These are phyloP conservation scores for Acromyrmex echinatior DNA, from an alignment of 1,140 invertebrate species.

Conservation along the genomic window DNA sequence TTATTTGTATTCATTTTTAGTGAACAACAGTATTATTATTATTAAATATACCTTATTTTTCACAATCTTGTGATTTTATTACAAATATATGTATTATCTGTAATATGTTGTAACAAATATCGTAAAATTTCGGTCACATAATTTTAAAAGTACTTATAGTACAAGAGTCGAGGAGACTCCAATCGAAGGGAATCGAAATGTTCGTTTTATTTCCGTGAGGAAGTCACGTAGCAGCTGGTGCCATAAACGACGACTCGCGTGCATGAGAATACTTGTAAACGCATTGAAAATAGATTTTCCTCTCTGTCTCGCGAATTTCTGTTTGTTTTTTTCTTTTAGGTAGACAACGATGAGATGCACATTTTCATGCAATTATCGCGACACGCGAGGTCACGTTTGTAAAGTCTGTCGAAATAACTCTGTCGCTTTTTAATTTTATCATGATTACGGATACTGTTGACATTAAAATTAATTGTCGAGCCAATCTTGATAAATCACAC, in stretches of 20 bases:
- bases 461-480: background rate
- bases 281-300: constrained; percentile 16
- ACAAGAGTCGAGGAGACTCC: background rate
- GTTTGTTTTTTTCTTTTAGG: background rate
- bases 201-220: constrained; percentile 62
- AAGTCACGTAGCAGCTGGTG: constrained; percentile 67
- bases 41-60: background rate
- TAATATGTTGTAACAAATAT: background rate
- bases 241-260: constrained; percentile 24
- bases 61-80: background rate
- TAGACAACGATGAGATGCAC: background rate
- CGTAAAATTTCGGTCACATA: background rate
- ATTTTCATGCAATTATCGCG: constrained; percentile 34
- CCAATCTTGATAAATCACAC: background rate
- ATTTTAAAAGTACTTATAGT: background rate
- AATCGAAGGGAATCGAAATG: constrained; percentile 48
- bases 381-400: background rate
- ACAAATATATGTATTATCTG: background rate
- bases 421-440: background rate
- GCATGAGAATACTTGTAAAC: constrained; percentile 37
- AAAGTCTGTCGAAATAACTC: background rate
- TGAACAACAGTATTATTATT: too few relatives aligned
- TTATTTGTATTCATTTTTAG: background rate
- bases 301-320: background rate
- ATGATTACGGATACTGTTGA: background rate